Conservation (phyloP, 1,140 invertebrate genomes). For the Apis mellifera region DNA sequence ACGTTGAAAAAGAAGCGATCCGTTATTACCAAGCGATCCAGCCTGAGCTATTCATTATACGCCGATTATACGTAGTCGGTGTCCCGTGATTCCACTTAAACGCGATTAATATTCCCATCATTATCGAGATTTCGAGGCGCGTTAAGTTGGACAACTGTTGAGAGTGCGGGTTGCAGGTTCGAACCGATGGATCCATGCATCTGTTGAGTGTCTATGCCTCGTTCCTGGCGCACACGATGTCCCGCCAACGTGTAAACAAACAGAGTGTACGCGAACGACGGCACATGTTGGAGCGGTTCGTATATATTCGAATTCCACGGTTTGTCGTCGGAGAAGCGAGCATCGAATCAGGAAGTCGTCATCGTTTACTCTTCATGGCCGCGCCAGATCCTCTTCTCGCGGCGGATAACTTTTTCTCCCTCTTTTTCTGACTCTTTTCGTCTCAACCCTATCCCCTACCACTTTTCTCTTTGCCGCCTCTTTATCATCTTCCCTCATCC, state of each 20-base stretch:
- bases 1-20: too few relatives aligned
- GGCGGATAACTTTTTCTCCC: constrained; percentile 39
- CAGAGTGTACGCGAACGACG: constrained; percentile 20
- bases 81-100: constrained; percentile 10
- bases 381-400: constrained; percentile 35
- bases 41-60: constrained; percentile 38
- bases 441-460: background rate
- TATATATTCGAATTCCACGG: constrained; percentile 36
- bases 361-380: constrained; percentile 50
- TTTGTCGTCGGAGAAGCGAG: background rate
- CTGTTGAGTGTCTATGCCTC: constrained; percentile 9
- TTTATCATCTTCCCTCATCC: background rate
- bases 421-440: background rate
- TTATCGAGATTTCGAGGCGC: constrained; percentile 20
- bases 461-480: background rate
- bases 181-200: background rate
- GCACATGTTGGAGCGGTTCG: constrained; percentile 18
- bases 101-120: constrained; percentile 27
- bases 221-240: background rate
- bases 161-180: background rate
- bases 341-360: constrained; percentile 44
- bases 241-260: constrained; percentile 28
- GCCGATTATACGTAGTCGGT: background rate
- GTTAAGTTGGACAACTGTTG: background rate
- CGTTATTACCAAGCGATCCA: background rate